Evolutionary conservation across 2,113 vertebrate species (phyloP).

Genomic region (Lontra canadensis): DNA sequence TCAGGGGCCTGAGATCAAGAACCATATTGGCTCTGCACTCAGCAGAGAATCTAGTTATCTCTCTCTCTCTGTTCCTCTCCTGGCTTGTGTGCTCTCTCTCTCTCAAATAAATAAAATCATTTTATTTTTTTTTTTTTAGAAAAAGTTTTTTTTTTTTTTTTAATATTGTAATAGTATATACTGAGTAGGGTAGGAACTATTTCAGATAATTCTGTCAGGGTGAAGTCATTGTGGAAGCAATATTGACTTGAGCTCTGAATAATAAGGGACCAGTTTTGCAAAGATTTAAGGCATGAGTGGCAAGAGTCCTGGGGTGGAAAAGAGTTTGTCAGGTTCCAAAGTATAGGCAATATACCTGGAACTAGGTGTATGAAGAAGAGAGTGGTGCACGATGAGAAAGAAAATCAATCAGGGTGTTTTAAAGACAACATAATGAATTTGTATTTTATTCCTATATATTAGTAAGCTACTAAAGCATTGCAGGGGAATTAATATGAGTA

Average conservation of each 20-base stretch:
- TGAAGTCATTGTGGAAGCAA: background rate
- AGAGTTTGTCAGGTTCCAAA: background rate
- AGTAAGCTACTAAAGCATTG: background rate
- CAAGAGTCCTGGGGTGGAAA: background rate
- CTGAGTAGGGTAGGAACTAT: background rate
- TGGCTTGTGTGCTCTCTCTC: background rate
- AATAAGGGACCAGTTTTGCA: background rate
- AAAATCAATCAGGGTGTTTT: background rate
- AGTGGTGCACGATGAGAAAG: background rate
- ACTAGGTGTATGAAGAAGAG: background rate
- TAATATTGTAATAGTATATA: background rate
- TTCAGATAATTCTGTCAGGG: background rate
- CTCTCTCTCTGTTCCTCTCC: background rate
- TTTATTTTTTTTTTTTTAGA: background rate
- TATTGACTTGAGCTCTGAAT: background rate
- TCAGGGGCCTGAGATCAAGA: background rate
- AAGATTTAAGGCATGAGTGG: background rate
- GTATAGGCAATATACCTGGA: background rate
- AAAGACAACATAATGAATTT: background rate
- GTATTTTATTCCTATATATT: background rate
- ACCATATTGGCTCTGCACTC: background rate
- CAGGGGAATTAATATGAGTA: background rate
- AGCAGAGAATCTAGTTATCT: background rate
- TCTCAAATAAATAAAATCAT: background rate
- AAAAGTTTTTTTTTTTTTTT: background rate